A percentile compares a stretch with the other conserved stretches of the same genome.
Conservation (phyloP, 2,113 vertebrate genomes). For the Halcyon malimbica region DNA sequence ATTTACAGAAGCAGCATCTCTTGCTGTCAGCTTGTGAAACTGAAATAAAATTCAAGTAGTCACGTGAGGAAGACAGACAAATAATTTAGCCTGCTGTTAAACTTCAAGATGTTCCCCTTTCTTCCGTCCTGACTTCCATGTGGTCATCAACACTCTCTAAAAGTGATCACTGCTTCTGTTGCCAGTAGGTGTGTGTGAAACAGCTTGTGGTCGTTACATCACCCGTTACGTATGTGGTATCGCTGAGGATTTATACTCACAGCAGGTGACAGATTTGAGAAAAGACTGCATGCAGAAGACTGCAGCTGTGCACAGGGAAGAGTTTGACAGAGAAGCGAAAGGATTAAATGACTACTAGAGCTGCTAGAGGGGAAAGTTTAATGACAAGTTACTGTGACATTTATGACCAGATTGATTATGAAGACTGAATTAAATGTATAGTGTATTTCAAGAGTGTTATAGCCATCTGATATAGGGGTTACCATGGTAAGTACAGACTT, state of each 20-base stretch:
- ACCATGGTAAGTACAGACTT: conserved; percentile 60
- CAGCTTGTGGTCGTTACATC: not conserved
- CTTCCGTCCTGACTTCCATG: not conserved
- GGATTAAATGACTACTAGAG: not conserved
- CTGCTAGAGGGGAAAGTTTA: conserved; percentile 43
- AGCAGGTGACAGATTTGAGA: not conserved
- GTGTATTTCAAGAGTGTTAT: not conserved
- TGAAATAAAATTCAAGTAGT: not conserved
- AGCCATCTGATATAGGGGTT: conserved; percentile 25
- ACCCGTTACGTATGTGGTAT: fast-evolving
- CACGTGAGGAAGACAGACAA: fast-evolving
- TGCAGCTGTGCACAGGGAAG: not conserved
- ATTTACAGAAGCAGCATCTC: not conserved
- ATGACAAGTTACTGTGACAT: conserved; percentile 49
- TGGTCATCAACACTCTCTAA: not conserved
- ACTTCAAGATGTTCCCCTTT: not conserved
- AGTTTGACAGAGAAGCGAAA: not conserved
- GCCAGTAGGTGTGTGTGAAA: not conserved
- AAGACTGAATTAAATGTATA: conserved; percentile 37
- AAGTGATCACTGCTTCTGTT: not conserved
- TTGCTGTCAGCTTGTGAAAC: not conserved
- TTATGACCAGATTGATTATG: conserved; percentile 51
- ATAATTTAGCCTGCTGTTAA: not conserved
- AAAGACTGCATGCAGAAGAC: not conserved
- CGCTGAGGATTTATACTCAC: not conserved